These are phyloP conservation scores for Hiodon alosoides DNA, from an alignment of 2,113 vertebrate species.

Conservation along the genomic window DNA sequence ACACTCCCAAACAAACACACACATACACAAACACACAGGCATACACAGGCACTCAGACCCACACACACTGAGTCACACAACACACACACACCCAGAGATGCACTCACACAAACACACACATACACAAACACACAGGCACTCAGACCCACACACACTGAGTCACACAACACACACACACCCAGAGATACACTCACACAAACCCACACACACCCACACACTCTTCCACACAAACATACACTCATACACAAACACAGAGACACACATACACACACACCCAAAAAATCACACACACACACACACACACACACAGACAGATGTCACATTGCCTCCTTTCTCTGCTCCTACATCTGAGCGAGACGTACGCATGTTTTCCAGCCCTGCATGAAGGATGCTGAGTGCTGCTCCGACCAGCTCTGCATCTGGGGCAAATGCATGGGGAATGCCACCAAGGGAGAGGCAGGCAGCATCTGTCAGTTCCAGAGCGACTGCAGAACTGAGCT, in stretches of 20 bases:
- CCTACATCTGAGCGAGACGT: background rate
- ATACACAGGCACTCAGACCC: background rate
- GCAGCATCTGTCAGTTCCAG: constrained; percentile 89
- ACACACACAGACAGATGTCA: background rate
- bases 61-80: background rate
- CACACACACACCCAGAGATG: background rate
- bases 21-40: background rate
- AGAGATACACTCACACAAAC: background rate
- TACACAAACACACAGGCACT: background rate
- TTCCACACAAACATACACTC: background rate
- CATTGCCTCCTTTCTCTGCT: background rate
- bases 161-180: background rate
- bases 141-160: too few species aligned
- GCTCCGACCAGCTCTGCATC: constrained; percentile 76
- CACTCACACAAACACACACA: background rate
- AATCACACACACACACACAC: background rate
- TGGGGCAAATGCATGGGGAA: constrained; percentile 77
- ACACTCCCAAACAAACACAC: background rate
- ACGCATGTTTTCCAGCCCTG: constrained; percentile 62
- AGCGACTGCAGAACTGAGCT: constrained; percentile 72
- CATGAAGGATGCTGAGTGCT: constrained; percentile 81
- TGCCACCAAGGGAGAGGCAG: constrained; percentile 63
- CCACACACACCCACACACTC: background rate
- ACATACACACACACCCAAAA: background rate
- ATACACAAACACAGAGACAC: background rate